Evolutionary conservation across 2,888 invertebrate genomes (phyloP).

Genomic region (Leptopilina syphax): DNA sequence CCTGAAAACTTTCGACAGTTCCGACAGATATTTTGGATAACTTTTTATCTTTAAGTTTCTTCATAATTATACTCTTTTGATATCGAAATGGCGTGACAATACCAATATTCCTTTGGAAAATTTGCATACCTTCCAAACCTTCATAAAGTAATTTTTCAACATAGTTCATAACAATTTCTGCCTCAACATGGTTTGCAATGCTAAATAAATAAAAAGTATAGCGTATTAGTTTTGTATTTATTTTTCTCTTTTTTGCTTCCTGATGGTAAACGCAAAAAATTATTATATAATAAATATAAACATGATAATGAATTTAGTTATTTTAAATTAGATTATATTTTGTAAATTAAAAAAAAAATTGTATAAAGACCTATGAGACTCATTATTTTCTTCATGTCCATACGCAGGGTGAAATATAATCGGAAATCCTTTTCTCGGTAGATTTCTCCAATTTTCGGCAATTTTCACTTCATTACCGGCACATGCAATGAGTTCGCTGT

Average conservation of each 20-base stretch:
- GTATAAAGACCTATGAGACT: slow-evolving; percentile 60
- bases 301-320: too few relatives aligned
- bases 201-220: slow-evolving; percentile 67
- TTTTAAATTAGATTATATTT: too few relatives aligned
- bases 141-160: slow-evolving; percentile 78
- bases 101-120: slow-evolving; percentile 78
- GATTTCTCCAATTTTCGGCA: slow-evolving; percentile 73
- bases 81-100: slow-evolving; percentile 80
- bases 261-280: too few relatives aligned
- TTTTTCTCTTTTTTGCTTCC: not conserved
- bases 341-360: not conserved
- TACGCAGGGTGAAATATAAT: slow-evolving; percentile 81
- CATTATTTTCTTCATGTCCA: slow-evolving; percentile 79
- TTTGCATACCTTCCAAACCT: slow-evolving; percentile 59
- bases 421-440: slow-evolving; percentile 78
- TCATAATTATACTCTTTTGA: slow-evolving; percentile 77
- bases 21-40: slow-evolving; percentile 83
- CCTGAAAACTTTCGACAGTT: slow-evolving; percentile 92
- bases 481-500: slow-evolving; percentile 76
- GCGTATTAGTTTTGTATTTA: too few relatives aligned
- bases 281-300: not conserved
- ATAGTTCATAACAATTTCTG: slow-evolving; percentile 80
- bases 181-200: slow-evolving; percentile 81
- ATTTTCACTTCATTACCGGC: slow-evolving; percentile 51
- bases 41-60: slow-evolving; percentile 70